Evolutionary conservation across 2,888 invertebrate genomes (phyloP).

Genomic region (Sarcophaga caerulescens): DNA sequence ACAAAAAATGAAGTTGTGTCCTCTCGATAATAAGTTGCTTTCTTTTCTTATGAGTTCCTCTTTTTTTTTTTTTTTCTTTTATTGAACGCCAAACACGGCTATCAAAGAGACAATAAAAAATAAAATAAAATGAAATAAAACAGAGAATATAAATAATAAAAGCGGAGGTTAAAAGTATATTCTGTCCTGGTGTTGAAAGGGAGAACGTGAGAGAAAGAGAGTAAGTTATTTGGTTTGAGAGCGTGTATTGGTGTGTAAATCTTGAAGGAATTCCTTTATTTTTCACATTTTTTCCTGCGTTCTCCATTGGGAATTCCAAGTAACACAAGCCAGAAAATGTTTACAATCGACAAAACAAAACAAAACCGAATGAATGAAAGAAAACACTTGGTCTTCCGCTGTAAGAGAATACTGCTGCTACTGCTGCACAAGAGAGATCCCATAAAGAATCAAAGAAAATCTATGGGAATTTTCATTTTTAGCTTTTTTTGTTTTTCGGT

Average conservation of each 20-base stretch:
- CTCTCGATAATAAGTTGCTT: conserved; percentile 48
- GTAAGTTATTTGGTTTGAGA: background rate
- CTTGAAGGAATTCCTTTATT: conserved; percentile 48
- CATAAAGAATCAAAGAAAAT: conserved; percentile 57
- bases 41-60: background rate
- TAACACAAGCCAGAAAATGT: conserved; percentile 27
- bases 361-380: conserved; percentile 10
- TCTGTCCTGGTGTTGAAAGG: no score
- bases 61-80: conserved; percentile 12
- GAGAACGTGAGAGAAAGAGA: no score
- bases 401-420: no score
- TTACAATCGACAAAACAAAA: conserved; percentile 46
- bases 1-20: conserved; percentile 58
- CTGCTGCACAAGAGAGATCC: conserved; percentile 27
- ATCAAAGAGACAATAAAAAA: background rate
- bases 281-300: background rate
- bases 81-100: conserved; percentile 29
- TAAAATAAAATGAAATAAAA: no score
- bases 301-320: conserved; percentile 23
- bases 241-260: conserved; percentile 16
- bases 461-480: conserved; percentile 40
- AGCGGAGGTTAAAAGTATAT: conserved; percentile 22
- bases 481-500: background rate
- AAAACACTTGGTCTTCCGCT: background rate
- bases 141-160: background rate